Conservation (phyloP, 1,140 invertebrate genomes). For the Saccostrea echinata region DNA sequence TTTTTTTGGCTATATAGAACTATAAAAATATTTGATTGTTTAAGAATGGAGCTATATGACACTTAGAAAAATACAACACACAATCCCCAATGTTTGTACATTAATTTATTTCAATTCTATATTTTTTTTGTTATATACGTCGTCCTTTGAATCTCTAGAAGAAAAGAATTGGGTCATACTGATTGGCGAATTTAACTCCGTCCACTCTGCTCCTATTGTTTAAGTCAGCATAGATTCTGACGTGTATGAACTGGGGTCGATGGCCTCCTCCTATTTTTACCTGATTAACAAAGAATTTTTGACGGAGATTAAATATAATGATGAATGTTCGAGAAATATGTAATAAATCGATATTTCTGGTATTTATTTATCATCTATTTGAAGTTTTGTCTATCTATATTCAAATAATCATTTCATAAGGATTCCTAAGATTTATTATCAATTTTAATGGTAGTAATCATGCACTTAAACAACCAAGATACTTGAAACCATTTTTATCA, state of each 20-base stretch:
- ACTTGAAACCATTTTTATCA: too few relatives aligned
- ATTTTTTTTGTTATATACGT: too few relatives aligned
- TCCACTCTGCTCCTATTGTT: background rate
- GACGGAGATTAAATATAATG: too few relatives aligned
- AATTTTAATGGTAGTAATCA: background rate
- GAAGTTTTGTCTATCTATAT: background rate
- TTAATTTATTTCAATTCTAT: too few relatives aligned
- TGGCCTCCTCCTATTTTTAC: background rate
- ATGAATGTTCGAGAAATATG: too few relatives aligned
- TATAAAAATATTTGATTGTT: too few relatives aligned
- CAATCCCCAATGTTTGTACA: too few relatives aligned
- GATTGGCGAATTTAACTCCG: background rate
- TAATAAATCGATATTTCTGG: too few relatives aligned
- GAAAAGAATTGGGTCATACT: background rate
- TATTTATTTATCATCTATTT: background rate
- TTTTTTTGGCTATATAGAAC: too few relatives aligned
- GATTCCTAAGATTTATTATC: background rate
- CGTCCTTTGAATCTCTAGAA: background rate
- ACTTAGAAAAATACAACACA: too few relatives aligned
- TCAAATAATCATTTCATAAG: background rate
- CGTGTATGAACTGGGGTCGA: background rate
- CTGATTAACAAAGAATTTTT: background rate
- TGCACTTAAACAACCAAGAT: background rate
- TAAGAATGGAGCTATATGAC: too few relatives aligned
- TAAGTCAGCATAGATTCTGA: background rate